Evolutionary conservation across 1,140 invertebrate species (phyloP).

Genomic region (Polypedilum vanderplanki): DNA sequence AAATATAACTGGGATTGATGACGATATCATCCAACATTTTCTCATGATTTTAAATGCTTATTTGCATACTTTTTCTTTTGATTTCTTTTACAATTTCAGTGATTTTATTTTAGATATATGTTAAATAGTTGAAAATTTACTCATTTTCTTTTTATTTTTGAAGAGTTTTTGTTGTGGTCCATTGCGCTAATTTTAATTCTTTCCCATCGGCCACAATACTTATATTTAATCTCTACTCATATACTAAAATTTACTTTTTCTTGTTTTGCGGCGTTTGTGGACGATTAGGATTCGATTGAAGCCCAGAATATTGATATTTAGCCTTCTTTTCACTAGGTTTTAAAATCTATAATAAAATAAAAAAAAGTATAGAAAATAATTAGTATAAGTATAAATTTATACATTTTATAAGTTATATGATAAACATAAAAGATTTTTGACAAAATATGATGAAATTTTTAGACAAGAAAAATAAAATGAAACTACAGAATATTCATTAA

Average conservation of each 20-base stretch:
- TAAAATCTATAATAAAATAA: slow-evolving; percentile 66
- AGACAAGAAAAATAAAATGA: too few relatives aligned
- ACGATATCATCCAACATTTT: too few relatives aligned
- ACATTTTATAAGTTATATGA: too few relatives aligned
- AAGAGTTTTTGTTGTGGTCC: background rate
- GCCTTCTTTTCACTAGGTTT: slow-evolving; percentile 99
- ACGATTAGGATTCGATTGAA: slow-evolving; percentile 59
- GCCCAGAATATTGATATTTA: slow-evolving; percentile 93
- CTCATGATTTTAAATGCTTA: too few relatives aligned
- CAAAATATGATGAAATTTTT: slow-evolving; percentile 37
- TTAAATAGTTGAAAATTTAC: too few relatives aligned
- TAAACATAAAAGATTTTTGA: too few relatives aligned
- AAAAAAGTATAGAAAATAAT: background rate
- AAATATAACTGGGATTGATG: too few relatives aligned
- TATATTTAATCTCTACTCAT: background rate
- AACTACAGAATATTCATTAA: too few relatives aligned
- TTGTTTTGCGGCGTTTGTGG: slow-evolving; percentile 82
- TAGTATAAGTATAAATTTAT: background rate
- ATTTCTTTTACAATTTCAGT: too few relatives aligned
- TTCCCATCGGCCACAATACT: background rate
- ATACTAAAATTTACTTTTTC: slow-evolving; percentile 59
- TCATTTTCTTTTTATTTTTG: too few relatives aligned
- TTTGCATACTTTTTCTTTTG: too few relatives aligned
- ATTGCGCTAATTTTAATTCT: background rate
- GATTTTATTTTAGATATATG: too few relatives aligned